phyloP scores from a whole-genome alignment of 1,140 invertebrate species.

The Sesamia nonagrioides region DNA sequence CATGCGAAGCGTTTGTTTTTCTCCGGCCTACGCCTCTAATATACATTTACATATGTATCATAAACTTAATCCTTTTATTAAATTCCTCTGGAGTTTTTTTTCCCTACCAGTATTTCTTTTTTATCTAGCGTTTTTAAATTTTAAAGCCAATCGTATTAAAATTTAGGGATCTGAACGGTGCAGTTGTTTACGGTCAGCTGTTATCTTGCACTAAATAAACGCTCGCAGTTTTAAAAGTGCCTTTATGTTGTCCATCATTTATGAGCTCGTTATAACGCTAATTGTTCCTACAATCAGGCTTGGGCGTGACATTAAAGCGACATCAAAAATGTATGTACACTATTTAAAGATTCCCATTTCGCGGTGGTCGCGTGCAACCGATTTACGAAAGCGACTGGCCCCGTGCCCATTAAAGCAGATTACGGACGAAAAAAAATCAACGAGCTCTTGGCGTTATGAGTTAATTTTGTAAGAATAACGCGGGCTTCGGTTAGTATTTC shows the following conservation, averaged over 20 bases:
- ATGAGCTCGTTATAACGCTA: slow-evolving; percentile 84
- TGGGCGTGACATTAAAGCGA: slow-evolving; percentile 80
- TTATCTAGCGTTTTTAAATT: slow-evolving; percentile 54
- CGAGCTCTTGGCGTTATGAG: slow-evolving; percentile 84
- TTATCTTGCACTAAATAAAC: slow-evolving; percentile 58
- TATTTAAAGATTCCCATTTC: slow-evolving; percentile 86
- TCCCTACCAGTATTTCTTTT: slow-evolving; percentile 60
- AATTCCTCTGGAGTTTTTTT: slow-evolving; percentile 65
- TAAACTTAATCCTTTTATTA: slow-evolving; percentile 79
- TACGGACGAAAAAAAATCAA: slow-evolving; percentile 83
- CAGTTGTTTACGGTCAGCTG: slow-evolving; percentile 43
- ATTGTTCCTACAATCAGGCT: slow-evolving; percentile 81
- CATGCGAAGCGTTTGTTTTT: slow-evolving; percentile 80
- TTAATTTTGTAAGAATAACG: slow-evolving; percentile 87
- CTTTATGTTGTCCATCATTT: slow-evolving; percentile 78
- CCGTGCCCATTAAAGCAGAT: slow-evolving; percentile 85
- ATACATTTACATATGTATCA: slow-evolving; percentile 71
- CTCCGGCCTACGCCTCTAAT: slow-evolving; percentile 71
- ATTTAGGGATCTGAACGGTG: slow-evolving; percentile 24
- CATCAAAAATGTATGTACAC: slow-evolving; percentile 85
- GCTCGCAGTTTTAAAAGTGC: slow-evolving; percentile 63
- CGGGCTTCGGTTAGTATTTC: slow-evolving; percentile 81
- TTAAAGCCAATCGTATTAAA: slow-evolving; percentile 46
- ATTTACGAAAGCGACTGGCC: slow-evolving; percentile 84
- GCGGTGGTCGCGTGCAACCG: slow-evolving; percentile 80